Percentiles rank a stretch among this genome's conserved stretches.
Conservation (phyloP, 23 tunicate species). For the Diplosoma virens region DNA sequence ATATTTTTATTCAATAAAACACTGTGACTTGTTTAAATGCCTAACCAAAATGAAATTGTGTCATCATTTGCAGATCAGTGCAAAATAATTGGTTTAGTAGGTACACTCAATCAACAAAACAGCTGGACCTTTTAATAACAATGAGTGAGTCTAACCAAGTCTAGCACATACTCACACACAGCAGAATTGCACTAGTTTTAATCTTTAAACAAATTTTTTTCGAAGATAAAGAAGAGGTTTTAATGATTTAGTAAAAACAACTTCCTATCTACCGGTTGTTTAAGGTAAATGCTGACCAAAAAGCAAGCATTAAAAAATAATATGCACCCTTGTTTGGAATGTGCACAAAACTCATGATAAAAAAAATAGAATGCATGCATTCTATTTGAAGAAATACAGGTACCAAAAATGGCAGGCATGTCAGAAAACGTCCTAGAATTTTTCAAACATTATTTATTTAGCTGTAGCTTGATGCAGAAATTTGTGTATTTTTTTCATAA, state of each 20-base stretch:
- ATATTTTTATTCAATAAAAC: conserved; percentile 2
- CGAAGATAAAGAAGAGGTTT: conserved; percentile 1
- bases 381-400: not conserved
- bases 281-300: not conserved
- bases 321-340: conserved; percentile 7
- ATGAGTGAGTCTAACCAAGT: conserved; percentile 9
- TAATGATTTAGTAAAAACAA: no score
- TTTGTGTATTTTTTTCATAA: no score
- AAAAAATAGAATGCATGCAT: conserved; percentile 8
- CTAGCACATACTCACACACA: conserved; percentile 1
- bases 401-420: no score
- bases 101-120: conserved; percentile 6
- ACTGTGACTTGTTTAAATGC: conserved; percentile 9
- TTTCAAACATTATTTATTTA: no score
- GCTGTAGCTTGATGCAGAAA: no score
- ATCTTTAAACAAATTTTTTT: conserved; percentile 5
- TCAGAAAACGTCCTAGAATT: no score
- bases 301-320: conserved; percentile 3
- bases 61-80: conserved; percentile 5
- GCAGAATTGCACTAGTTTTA: conserved; percentile 8
- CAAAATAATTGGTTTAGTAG: conserved; percentile 9
- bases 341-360: conserved; percentile 7
- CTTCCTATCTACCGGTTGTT: no score
- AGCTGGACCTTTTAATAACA: conserved; percentile 6
- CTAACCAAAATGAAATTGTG: conserved; percentile 12